Base-by-base conservation (phyloP, 2,797 vertebrate genomes). In the Knipowitschia caucasica region DNA sequence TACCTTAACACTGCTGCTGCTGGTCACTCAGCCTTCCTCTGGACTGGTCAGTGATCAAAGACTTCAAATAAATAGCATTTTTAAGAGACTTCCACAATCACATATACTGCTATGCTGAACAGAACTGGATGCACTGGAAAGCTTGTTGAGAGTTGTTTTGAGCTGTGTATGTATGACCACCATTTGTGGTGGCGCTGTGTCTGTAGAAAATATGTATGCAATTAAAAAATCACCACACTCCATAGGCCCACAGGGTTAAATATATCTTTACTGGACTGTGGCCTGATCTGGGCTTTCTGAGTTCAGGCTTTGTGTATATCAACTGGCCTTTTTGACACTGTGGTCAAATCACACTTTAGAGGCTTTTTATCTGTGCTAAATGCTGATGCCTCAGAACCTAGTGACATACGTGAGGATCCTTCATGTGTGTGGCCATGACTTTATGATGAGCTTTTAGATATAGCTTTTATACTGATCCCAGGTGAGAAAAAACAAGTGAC, bases 51-150 rank as follows among this genome's bases (percentile, higher is more conserved):
- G 26, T 70, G 57, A 59, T 57, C 56, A 69, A 15, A 68, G 54
- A 49, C 26, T 59, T 20, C 27, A 64, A 63, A 67, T 56, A 69
- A 61, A 72, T 54, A 63, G 33, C 44, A 69, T 54, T 56, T 18
- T 73, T 75, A 67, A 34, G 40, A 43, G 42, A 7, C 53, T 24
- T 62, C 50, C 55, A 75, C 64, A 27, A 57, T 46, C 53, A 35
- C 63, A 62, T 61, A 62, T 61, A 33, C 33, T 43, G 33, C 40
- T 53, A 54, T 73, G 60, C 64, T 75, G 62, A 71, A 75, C 68
- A 65, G 60, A 75, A 78, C 70, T 53, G 72, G 65, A 78, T 70
- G 59, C 75, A 80, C 82, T 82, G 82, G 81, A 83, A 69, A 58
- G 59, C 55, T 64, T 26, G 60, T 33, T 53, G 42, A 50, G 53